phyloP scores from a whole-genome alignment of 2,797 vertebrate genomes.

The Morus bassanus region DNA sequence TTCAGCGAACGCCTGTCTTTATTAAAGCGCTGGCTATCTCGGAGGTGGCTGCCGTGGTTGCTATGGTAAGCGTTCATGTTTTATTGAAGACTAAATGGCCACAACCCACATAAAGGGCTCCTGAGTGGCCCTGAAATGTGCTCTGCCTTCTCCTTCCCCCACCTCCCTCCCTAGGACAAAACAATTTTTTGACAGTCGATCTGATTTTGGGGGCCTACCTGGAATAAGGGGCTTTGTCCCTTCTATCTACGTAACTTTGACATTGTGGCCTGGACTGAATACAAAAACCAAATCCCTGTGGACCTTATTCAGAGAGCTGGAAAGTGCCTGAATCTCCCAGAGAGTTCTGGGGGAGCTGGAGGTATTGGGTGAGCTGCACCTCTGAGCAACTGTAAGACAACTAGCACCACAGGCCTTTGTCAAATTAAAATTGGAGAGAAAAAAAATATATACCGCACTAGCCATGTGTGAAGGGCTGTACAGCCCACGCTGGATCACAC shows the following conservation, averaged over 20 bases:
- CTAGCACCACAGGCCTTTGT: background rate
- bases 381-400: background rate
- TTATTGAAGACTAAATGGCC: conserved; percentile 69
- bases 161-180: background rate
- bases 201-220: background rate
- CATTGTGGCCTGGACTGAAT: background rate
- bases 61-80: conserved; percentile 70
- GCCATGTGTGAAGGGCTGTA: background rate
- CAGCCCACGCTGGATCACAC: background rate
- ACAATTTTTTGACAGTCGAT: background rate
- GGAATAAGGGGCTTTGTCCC: background rate
- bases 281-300: background rate
- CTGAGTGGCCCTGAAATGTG: conserved; percentile 16
- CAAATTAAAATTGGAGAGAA: background rate
- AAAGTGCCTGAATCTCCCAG: background rate
- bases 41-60: conserved; percentile 45
- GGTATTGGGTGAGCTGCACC: background rate
- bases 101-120: conserved; percentile 51
- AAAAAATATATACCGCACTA: background rate
- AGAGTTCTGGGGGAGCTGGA: background rate
- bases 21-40: conserved; percentile 43
- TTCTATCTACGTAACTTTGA: background rate
- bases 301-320: background rate
- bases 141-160: background rate
- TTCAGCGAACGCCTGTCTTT: conserved; percentile 22